Percentiles rank a stretch among this genome's conserved stretches.
These are phyloP conservation scores for Poeciliopsis presidionis DNA, from an alignment of 2,797 vertebrate species.

Conservation along the genomic window DNA sequence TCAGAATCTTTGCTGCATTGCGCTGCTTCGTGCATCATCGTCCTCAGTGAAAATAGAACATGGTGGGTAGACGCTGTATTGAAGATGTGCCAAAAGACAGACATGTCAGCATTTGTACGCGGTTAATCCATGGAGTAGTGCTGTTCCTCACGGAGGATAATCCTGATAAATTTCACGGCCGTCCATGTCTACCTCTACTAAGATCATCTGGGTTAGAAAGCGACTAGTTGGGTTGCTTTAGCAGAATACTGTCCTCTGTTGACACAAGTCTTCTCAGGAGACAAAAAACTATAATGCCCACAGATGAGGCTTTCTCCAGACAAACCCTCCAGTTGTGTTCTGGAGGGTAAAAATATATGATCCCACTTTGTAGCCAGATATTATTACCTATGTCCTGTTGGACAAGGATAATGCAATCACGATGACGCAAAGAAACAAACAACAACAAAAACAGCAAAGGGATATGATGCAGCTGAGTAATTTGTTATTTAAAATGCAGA, in stretches of 20 bases:
- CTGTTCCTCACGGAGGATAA: slow-evolving; percentile 21
- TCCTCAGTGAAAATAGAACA: slow-evolving; percentile 14
- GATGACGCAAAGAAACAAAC: neutral
- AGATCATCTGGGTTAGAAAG: neutral
- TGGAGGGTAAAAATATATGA: neutral
- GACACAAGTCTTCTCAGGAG: neutral
- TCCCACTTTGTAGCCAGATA: neutral
- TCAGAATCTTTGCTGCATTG: neutral
- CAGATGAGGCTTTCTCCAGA: neutral
- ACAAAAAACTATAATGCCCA: neutral
- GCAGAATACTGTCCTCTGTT: neutral
- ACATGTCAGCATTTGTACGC: slow-evolving; percentile 13
- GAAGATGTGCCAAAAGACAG: slow-evolving; percentile 17
- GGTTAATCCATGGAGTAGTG: slow-evolving; percentile 13
- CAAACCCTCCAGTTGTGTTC: neutral
- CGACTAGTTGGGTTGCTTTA: neutral
- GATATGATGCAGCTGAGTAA: neutral
- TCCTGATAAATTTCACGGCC: slow-evolving; percentile 12
- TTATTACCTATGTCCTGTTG: neutral
- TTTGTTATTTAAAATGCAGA: neutral
- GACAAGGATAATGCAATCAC: neutral
- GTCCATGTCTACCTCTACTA: neutral
- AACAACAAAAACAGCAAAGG: neutral
- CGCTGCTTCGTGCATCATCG: neutral
- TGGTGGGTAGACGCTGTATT: slow-evolving; percentile 11